Conservation (phyloP, 2,797 vertebrate species). For the Tamandua tetradactyla region DNA sequence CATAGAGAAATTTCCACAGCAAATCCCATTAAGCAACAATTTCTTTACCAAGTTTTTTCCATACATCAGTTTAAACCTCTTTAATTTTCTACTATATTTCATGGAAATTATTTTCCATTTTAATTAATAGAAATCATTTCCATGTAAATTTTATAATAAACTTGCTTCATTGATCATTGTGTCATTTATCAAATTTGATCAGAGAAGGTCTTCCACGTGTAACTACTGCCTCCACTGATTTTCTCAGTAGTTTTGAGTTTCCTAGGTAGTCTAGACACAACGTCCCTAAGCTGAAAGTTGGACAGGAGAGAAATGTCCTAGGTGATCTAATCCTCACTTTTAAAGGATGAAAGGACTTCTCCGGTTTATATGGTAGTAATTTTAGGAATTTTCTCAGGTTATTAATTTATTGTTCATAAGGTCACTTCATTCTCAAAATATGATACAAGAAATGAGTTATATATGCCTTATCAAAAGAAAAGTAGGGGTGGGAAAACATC, state of each 20-base stretch:
- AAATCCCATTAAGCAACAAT: not conserved
- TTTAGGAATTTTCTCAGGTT: not conserved
- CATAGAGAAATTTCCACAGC: not conserved
- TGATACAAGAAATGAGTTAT: not conserved
- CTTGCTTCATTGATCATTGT: not conserved
- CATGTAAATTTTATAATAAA: not conserved
- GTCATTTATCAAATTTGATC: not conserved
- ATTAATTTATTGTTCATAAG: not conserved
- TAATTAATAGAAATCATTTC: not conserved
- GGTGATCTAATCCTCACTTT: rapidly evolving
- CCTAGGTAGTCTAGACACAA: not conserved
- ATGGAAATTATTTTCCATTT: not conserved
- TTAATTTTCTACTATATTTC: not conserved
- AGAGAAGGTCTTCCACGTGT: not conserved
- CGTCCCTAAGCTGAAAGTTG: not conserved
- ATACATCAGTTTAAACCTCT: not conserved
- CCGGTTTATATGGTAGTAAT: not conserved
- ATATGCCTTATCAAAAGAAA: not conserved
- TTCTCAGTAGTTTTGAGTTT: not conserved
- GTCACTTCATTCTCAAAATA: not conserved
- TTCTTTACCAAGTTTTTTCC: not conserved
- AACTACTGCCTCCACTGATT: not conserved
- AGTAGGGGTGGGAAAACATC: not conserved
- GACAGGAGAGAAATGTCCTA: not conserved
- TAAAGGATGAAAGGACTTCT: too few relatives aligned